Evolutionary conservation across 2,113 vertebrate genomes (phyloP).

Genomic region (Scalopus aquaticus): DNA sequence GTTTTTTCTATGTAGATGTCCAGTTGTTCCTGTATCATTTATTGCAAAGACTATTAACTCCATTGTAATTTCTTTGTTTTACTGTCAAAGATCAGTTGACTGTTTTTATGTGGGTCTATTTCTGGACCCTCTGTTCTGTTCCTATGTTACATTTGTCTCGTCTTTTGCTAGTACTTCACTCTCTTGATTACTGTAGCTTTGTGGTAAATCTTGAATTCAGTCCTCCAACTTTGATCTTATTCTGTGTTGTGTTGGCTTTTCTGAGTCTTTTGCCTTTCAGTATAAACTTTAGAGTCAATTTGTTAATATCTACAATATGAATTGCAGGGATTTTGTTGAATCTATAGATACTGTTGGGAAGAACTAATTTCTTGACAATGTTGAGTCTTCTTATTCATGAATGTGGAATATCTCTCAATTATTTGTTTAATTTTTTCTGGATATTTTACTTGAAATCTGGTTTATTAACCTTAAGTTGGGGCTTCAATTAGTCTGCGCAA

Average conservation of each 20-base stretch:
- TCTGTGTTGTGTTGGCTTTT: background rate
- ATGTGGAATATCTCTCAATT: background rate
- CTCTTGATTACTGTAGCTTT: background rate
- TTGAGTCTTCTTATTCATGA: background rate
- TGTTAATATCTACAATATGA: background rate
- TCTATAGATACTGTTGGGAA: background rate
- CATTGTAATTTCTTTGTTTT: background rate
- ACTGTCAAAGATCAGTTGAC: background rate
- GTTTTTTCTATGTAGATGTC: background rate
- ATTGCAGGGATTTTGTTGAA: background rate
- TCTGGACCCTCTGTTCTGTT: background rate
- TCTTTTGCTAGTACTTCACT: background rate
- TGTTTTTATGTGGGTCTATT: background rate
- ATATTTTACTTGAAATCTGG: conserved; percentile 12
- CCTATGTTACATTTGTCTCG: background rate
- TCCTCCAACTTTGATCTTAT: background rate
- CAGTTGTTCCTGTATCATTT: background rate
- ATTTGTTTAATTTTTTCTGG: background rate
- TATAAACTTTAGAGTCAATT: background rate
- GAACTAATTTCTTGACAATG: background rate
- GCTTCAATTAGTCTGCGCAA: background rate
- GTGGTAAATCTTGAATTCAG: background rate
- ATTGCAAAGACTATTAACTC: background rate
- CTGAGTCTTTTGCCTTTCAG: background rate
- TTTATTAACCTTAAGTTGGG: conserved; percentile 27